Conservation (phyloP, 1,140 invertebrate species). For the Pomacea maculata region DNA sequence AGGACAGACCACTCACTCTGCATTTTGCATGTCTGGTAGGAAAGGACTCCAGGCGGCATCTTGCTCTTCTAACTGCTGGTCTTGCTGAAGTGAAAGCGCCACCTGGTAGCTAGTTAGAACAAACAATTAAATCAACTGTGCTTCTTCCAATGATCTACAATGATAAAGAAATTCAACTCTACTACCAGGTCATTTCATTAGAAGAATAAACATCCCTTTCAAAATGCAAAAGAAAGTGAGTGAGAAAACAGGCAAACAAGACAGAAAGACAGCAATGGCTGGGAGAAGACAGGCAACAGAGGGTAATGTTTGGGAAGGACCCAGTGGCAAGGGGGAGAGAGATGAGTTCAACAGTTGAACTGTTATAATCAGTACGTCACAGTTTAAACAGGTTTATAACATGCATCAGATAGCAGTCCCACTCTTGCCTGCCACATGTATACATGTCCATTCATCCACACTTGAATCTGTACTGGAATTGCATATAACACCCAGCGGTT, state of each 20-base stretch:
- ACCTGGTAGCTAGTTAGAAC: conserved; percentile 63
- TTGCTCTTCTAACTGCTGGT: conserved; percentile 54
- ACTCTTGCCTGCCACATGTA: background rate
- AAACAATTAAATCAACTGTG: background rate
- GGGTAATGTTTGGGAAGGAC: too few relatives aligned
- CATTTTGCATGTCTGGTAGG: conserved; percentile 44
- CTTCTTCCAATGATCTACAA: background rate
- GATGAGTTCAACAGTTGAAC: too few relatives aligned
- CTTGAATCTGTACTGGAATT: background rate
- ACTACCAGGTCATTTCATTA: background rate
- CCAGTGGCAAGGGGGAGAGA: too few relatives aligned
- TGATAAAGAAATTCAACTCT: background rate
- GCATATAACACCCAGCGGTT: too few relatives aligned
- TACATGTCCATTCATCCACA: background rate
- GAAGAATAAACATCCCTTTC: too few relatives aligned
- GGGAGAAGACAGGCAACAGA: too few relatives aligned
- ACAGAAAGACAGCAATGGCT: too few relatives aligned
- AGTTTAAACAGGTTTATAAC: too few relatives aligned
- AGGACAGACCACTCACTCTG: conserved; percentile 58
- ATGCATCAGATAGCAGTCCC: background rate
- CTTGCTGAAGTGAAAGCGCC: conserved; percentile 67
- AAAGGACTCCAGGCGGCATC: conserved; percentile 56
- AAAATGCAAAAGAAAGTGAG: too few relatives aligned
- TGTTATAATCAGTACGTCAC: too few relatives aligned
- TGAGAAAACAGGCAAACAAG: too few relatives aligned